Evolutionary conservation across 2,888 invertebrate genomes (phyloP).

Genomic region (Apamea anceps): DNA sequence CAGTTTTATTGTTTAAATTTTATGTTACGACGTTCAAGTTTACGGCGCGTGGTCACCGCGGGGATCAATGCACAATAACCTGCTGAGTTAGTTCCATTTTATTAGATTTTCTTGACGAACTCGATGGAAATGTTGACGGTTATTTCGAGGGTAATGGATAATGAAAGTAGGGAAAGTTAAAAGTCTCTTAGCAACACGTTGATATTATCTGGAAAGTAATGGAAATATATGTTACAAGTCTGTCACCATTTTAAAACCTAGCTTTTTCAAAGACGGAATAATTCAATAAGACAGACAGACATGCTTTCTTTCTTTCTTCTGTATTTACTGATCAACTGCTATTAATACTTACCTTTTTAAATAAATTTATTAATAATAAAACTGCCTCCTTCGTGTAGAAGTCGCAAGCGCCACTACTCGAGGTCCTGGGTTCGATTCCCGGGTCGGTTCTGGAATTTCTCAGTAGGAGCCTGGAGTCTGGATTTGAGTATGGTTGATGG

Average conservation of each 20-base stretch:
- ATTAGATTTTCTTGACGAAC: conserved; percentile 26
- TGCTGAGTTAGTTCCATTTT: conserved; percentile 40
- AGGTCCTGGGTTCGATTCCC: background rate
- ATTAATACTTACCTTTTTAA: background rate
- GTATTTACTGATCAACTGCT: background rate
- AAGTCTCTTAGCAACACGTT: background rate
- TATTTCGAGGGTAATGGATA: background rate
- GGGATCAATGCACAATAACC: conserved; percentile 55
- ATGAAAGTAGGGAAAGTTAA: background rate
- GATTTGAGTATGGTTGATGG: background rate
- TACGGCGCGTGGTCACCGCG: conserved; percentile 46
- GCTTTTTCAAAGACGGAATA: background rate
- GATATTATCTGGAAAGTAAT: background rate
- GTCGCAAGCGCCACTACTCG: no score
- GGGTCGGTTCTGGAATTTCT: no score
- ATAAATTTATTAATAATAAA: background rate
- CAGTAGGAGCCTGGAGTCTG: background rate
- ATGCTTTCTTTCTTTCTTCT: background rate
- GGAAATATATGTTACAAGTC: background rate
- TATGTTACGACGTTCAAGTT: conserved; percentile 47
- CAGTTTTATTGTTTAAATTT: conserved; percentile 63
- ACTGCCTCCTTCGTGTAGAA: background rate
- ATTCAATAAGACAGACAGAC: background rate
- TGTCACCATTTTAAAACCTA: background rate
- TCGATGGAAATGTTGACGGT: conserved; percentile 12